These are phyloP conservation scores for Listronotus oregonensis DNA, from an alignment of 1,140 invertebrate species.

Conservation along the genomic window DNA sequence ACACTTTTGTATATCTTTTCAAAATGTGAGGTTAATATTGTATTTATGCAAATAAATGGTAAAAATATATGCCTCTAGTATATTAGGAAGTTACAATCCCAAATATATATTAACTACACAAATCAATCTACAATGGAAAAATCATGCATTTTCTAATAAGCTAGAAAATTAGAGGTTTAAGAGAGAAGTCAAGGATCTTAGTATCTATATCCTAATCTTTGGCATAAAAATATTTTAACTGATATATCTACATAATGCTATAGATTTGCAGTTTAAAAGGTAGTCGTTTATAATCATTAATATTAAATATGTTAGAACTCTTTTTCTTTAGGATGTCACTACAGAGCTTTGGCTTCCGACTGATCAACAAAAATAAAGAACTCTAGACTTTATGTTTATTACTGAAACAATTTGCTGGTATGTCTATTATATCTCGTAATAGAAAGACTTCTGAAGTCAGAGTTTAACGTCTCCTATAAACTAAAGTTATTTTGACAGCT, in stretches of 20 bases:
- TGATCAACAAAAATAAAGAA: background rate
- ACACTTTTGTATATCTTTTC: too few relatives aligned
- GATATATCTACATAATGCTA: too few relatives aligned
- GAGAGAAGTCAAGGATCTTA: slow-evolving; percentile 1
- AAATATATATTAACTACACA: slow-evolving; percentile 19
- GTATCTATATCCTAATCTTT: slow-evolving; percentile 25
- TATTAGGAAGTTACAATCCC: slow-evolving; percentile 9
- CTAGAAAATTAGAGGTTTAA: slow-evolving; percentile 21
- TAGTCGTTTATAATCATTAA: too few relatives aligned
- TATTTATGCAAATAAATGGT: too few relatives aligned
- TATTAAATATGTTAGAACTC: slow-evolving; percentile 5
- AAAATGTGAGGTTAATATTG: too few relatives aligned
- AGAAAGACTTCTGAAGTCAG: too few relatives aligned
- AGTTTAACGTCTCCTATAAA: too few relatives aligned
- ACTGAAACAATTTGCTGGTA: too few relatives aligned
- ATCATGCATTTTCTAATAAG: slow-evolving; percentile 25
- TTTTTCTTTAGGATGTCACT: slow-evolving; percentile 31
- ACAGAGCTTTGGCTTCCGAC: background rate
- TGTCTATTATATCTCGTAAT: too few relatives aligned
- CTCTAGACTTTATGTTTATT: too few relatives aligned
- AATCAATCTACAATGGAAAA: slow-evolving; percentile 22
- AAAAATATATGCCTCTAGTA: slow-evolving; percentile 1
- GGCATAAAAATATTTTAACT: slow-evolving; percentile 7
- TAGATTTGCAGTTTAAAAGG: too few relatives aligned
- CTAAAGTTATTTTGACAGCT: too few relatives aligned